phyloP scores from a whole-genome alignment of 2,888 invertebrate genomes.

The Adelognathus sp. region DNA sequence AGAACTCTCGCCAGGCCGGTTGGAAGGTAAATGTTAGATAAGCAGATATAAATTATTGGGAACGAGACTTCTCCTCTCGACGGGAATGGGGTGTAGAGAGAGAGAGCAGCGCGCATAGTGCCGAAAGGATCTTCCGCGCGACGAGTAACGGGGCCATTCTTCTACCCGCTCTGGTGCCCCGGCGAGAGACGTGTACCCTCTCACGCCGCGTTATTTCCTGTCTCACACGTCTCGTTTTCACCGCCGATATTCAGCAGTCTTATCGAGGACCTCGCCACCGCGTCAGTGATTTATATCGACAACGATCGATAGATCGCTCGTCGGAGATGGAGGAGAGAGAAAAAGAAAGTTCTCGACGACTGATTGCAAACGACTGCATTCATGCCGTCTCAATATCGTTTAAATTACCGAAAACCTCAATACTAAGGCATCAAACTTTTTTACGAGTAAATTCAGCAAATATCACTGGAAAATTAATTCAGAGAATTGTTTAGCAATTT shows the following conservation, averaged over 20 bases:
- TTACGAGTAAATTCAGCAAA: no score
- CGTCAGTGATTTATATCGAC: slow-evolving; percentile 11
- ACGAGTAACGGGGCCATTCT: slow-evolving; percentile 42
- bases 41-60: slow-evolving; percentile 51
- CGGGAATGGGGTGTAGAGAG: neutral
- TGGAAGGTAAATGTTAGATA: slow-evolving; percentile 45
- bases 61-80: slow-evolving; percentile 13
- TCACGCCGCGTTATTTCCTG: neutral
- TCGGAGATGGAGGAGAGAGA: neutral
- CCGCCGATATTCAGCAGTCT: slow-evolving; percentile 11
- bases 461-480: no score
- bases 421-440: no score
- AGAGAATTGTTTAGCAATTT: no score
- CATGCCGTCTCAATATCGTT: no score
- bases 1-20: slow-evolving; percentile 11
- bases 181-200: neutral
- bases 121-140: slow-evolving; percentile 33
- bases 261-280: slow-evolving; percentile 5
- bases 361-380: neutral
- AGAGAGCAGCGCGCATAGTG: neutral
- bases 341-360: neutral
- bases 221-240: neutral
- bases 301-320: slow-evolving; percentile 10
- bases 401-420: no score
- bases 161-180: slow-evolving; percentile 22